Evolutionary conservation across 2,113 vertebrate species (phyloP).

Genomic region (Sarotherodon lohbergeri): DNA sequence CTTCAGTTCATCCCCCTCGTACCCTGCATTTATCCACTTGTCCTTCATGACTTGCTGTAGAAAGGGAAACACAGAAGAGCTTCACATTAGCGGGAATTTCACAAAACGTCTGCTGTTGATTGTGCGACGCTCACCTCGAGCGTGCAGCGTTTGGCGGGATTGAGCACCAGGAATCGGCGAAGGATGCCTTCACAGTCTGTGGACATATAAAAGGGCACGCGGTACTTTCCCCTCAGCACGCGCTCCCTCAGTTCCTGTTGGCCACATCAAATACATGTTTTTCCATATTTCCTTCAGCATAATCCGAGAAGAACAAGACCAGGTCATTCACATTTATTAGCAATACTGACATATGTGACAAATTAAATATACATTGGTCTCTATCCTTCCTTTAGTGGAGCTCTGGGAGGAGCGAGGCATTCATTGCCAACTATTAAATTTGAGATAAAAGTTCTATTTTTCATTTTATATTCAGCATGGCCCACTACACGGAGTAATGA

Average conservation of each 20-base stretch:
- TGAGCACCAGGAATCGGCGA: constrained; percentile 88
- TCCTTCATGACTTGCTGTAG: constrained; percentile 95
- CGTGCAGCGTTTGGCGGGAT: constrained; percentile 90
- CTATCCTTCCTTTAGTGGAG: constrained; percentile 1
- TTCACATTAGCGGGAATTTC: background rate
- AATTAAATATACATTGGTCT: constrained; percentile 42
- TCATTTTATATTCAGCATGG: background rate
- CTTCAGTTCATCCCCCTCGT: constrained; percentile 84
- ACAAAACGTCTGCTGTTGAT: fast-evolving
- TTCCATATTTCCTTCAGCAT: background rate
- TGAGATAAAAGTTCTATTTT: constrained; percentile 1
- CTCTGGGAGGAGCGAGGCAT: background rate
- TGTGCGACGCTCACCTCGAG: constrained; percentile 75
- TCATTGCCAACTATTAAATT: constrained; percentile 27
- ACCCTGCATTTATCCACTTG: constrained; percentile 92
- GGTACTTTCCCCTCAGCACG: constrained; percentile 91
- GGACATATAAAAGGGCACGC: constrained; percentile 96
- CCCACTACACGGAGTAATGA: background rate
- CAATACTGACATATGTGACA: background rate
- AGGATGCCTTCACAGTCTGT: constrained; percentile 95
- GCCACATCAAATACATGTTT: background rate
- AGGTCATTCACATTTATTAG: background rate
- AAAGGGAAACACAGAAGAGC: background rate
- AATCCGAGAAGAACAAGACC: background rate
- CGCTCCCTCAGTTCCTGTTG: constrained; percentile 89